Conservation (phyloP, 2,113 vertebrate genomes). For the Charina bottae region DNA sequence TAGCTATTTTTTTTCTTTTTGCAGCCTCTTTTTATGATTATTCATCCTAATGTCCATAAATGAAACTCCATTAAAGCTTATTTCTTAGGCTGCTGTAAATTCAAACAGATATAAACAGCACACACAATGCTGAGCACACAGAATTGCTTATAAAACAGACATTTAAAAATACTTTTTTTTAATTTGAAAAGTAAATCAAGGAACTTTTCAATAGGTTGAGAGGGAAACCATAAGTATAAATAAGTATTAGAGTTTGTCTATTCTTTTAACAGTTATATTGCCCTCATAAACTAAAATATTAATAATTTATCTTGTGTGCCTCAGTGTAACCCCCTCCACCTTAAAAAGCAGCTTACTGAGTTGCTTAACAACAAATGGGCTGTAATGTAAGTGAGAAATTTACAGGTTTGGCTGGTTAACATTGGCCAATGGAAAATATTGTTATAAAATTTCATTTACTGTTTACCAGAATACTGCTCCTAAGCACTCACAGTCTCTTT, state of each 20-base stretch:
- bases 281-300: conserved; percentile 25
- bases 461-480: conserved; percentile 37
- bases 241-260: neutral
- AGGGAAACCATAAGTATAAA: conserved; percentile 21
- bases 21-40: conserved; percentile 21
- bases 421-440: conserved; percentile 16
- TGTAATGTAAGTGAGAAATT: conserved; percentile 32
- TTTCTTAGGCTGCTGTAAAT: conserved; percentile 29
- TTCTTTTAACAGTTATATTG: conserved; percentile 35
- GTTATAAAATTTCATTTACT: conserved; percentile 46
- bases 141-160: neutral
- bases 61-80: neutral
- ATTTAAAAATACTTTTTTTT: neutral
- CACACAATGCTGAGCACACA: neutral
- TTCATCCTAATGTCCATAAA: conserved; percentile 15
- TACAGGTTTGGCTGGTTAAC: conserved; percentile 38
- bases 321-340: neutral
- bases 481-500: conserved; percentile 27
- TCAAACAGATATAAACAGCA: conserved; percentile 3
- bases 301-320: conserved; percentile 36
- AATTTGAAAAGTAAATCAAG: conserved; percentile 52
- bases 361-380: conserved; percentile 17
- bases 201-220: conserved; percentile 14
- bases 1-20: neutral
- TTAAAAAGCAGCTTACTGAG: conserved; percentile 4